Percentiles rank a stretch among this genome's conserved stretches.
Conservation (phyloP, 2,888 invertebrate genomes). For the Ennomos erosarius region DNA sequence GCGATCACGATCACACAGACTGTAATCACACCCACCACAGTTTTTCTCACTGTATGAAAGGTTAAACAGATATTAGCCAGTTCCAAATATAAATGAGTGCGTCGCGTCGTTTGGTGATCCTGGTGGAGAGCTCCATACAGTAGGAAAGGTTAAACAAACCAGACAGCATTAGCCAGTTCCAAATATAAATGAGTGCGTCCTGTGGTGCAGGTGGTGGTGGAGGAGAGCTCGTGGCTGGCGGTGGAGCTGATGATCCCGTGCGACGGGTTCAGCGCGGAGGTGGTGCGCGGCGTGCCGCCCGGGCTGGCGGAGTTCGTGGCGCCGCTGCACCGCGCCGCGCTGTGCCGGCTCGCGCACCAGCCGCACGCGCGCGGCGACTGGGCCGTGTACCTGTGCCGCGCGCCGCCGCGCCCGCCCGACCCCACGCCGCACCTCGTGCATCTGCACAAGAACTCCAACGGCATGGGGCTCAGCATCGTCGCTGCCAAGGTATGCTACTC, state of each 20-base stretch:
- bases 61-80: no score
- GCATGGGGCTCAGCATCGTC: conserved; percentile 99
- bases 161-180: no score
- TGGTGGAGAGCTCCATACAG: no score
- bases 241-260: conserved; percentile 97
- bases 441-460: conserved; percentile 96
- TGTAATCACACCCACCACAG: no score
- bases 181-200: no score
- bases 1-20: no score
- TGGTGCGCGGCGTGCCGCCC: conserved; percentile 97
- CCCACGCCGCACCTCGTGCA: conserved; percentile 91
- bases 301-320: conserved; percentile 95
- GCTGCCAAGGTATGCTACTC: conserved; percentile 92
- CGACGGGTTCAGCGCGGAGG: conserved; percentile 99
- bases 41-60: no score
- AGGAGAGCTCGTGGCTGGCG: conserved; percentile 96
- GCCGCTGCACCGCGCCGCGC: conserved; percentile 92
- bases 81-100: no score
- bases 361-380: conserved; percentile 96
- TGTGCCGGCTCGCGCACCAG: conserved; percentile 96
- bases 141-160: no score
- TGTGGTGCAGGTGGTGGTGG: conserved; percentile 87
- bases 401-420: conserved; percentile 88
- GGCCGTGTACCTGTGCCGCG: conserved; percentile 95
- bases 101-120: no score